Evolutionary conservation across 2,888 invertebrate species (phyloP), one percentile per base, ranked within the genome.

Genomic region (Meiosimyza decipiens): DNA sequence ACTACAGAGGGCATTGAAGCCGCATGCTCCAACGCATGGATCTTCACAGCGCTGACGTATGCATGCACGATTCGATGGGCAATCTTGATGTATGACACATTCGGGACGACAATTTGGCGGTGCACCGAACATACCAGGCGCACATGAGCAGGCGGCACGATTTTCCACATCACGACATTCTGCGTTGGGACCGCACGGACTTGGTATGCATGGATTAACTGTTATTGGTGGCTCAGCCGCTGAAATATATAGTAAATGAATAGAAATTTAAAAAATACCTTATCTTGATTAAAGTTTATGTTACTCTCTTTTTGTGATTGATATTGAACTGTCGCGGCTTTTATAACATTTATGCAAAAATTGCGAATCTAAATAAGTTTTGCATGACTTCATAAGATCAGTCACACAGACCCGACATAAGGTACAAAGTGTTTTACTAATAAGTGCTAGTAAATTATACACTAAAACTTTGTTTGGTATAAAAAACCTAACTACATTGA

Each of bases 71-170:
- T 92, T 92, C 66, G 91, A 90, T 18, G 92, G 89, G 81, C 94
- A 94, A 85, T 94, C 93, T 57, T 91, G 90, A 83, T 92, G 91
- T 77, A 92, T 90, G 40, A 92, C 89, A 84, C 94, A 94, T 87
- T 94, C 93, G 47, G 94, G 93, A 80, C 92, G 89, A 84, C 93
- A 94, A 80, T 91, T 92, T 54, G 94, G 95, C 52, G 95, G 94
- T 73, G 92, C 91, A 63, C 95, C 95, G 73, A 92, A 89, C 86
- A 93, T 94, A 81, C 92, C 92, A 51, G 89, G 88, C 64, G 91
- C 86, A 84, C 95, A 95, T 62, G 93, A 91, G 83, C 95, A 95
- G 18, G 93, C 91, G 1, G 94, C 91, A 73, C 91, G 89, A 68
- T 90, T 90, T 81, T 92, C 90, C 73, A 90, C 84, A 79, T 91